A percentile compares a stretch with the other conserved stretches of the same genome.
phyloP scores from a whole-genome alignment of 1,140 invertebrate genomes.

The Whitmania pigra region DNA sequence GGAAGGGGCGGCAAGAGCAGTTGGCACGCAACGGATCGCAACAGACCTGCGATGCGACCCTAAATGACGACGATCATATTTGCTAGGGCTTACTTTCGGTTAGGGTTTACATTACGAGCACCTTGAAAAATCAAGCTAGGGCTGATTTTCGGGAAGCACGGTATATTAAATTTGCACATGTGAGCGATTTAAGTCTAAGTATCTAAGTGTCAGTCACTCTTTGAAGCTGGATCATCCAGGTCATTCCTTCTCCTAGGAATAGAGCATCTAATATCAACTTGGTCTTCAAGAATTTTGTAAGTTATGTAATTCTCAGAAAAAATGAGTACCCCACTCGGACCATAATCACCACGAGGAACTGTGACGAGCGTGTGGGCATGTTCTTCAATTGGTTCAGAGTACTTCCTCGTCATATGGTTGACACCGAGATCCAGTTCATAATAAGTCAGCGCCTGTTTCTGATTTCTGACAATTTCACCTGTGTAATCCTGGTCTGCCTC shows the following conservation, averaged over 20 bases:
- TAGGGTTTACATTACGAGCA: too few species aligned
- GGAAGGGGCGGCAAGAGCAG: too few species aligned
- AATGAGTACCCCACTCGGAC: constrained; percentile 92
- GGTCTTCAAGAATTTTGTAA: constrained; percentile 98
- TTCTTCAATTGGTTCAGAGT: constrained; percentile 92
- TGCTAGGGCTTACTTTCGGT: too few species aligned
- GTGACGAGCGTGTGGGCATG: constrained; percentile 89
- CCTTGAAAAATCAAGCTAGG: too few species aligned
- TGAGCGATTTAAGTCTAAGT: too few species aligned
- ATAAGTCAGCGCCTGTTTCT: constrained; percentile 91
- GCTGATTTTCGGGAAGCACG: too few species aligned
- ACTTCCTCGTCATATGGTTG: constrained; percentile 97
- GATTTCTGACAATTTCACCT: constrained; percentile 84
- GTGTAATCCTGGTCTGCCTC: constrained; percentile 89
- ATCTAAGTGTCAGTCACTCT: too few species aligned
- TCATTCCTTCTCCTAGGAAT: constrained; percentile 93
- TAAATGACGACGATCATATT: too few species aligned
- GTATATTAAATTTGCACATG: too few species aligned
- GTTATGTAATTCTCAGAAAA: constrained; percentile 99
- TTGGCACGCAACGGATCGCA: too few species aligned
- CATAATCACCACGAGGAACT: constrained; percentile 74
- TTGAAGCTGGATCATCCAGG: constrained; percentile 97
- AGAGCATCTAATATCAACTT: constrained; percentile 95
- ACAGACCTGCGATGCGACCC: too few species aligned
- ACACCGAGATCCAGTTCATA: constrained; percentile 95